phyloP scores from a whole-genome alignment of 2,888 invertebrate species.

The Octonoba sinensis region DNA sequence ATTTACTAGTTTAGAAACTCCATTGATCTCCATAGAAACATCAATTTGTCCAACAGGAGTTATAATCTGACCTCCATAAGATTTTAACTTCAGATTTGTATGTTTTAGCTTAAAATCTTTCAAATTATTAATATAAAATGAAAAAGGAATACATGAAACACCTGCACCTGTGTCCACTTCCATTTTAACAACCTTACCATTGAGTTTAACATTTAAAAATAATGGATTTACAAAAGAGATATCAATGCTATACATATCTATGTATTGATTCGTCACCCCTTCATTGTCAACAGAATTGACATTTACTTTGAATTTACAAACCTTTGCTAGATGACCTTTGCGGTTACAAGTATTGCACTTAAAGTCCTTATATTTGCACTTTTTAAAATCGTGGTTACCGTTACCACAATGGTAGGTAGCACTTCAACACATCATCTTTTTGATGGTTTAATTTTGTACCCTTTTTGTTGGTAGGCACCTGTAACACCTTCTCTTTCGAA shows the following conservation, averaged over 20 bases:
- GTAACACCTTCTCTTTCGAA: no score
- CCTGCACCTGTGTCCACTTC: no score
- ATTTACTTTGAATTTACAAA: slow-evolving; percentile 6
- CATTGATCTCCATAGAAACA: not conserved
- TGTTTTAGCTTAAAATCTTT: not conserved
- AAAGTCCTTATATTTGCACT: no score
- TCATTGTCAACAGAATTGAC: slow-evolving; percentile 12
- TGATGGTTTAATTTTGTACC: not conserved
- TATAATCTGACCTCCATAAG: no score
- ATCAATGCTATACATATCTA: no score
- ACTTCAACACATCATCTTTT: not conserved
- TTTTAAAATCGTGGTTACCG: slow-evolving; percentile 14
- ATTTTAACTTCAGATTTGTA: no score
- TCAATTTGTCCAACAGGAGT: not conserved
- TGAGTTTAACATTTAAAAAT: no score
- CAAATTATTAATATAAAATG: not conserved
- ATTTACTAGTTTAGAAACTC: not conserved
- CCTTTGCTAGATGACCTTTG: no score
- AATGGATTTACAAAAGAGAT: no score
- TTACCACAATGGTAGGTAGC: slow-evolving; percentile 7
- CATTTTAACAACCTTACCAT: no score
- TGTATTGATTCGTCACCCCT: not conserved
- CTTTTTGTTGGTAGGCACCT: not conserved
- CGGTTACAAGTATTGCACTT: no score
- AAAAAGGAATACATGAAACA: not conserved